Evolutionary conservation across 2,797 vertebrate genomes (phyloP).

Genomic region (Sebastes miniatus): DNA sequence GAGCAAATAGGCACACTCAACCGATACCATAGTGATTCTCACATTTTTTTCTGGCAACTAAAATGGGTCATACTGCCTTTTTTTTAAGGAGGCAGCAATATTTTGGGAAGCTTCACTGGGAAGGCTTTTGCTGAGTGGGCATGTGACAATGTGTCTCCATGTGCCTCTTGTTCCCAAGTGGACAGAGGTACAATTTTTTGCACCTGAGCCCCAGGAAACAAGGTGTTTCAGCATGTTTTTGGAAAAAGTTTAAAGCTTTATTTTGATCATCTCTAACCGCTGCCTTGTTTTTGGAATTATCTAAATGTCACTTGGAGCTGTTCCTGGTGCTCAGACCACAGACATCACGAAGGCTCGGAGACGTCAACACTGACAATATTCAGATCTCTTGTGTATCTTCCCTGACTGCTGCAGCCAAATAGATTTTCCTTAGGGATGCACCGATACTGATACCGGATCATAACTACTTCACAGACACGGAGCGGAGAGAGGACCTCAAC

Average conservation of each 20-base stretch:
- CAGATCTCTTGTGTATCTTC: neutral
- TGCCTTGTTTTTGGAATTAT: neutral
- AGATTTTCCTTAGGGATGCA: too few species aligned
- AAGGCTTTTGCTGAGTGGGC: slow-evolving; percentile 45
- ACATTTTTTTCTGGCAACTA: neutral
- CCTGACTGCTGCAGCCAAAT: neutral
- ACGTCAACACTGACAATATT: neutral
- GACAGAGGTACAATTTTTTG: slow-evolving; percentile 1
- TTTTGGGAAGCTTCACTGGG: slow-evolving; percentile 10
- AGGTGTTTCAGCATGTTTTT: neutral
- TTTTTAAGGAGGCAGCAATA: slow-evolving; percentile 5
- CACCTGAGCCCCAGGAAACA: slow-evolving; percentile 30
- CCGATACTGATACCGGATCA: too few species aligned
- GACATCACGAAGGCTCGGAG: neutral
- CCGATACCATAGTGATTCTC: neutral
- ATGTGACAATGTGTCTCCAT: slow-evolving; percentile 23
- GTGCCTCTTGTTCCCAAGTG: slow-evolving; percentile 14
- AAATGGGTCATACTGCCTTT: slow-evolving; percentile 33
- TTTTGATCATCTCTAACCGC: neutral
- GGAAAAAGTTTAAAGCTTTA: neutral
- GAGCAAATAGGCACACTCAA: neutral
- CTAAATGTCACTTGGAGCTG: neutral
- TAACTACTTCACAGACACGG: too few species aligned
- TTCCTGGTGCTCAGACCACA: neutral
- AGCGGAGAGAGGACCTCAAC: too few species aligned